Percentiles rank a stretch among this genome's conserved stretches.
Evolutionary conservation across 2,797 vertebrate species (phyloP).

Genomic region (Cygnus olor): DNA sequence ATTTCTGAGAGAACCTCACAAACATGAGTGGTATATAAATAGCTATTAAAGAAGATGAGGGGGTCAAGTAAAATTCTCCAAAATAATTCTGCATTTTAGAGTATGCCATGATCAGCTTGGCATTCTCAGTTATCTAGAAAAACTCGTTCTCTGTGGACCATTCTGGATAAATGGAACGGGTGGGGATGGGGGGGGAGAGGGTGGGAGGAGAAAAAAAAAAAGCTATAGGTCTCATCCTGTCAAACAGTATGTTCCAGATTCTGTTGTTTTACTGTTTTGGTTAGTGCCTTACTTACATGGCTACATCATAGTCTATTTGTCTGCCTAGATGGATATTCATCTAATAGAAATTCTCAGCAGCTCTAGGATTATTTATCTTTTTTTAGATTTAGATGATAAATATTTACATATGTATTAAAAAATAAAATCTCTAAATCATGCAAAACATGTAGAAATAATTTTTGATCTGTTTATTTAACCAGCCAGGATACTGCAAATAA

Average conservation of each 20-base stretch:
- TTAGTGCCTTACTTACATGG: neutral
- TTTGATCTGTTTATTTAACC: neutral
- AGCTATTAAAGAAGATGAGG: neutral
- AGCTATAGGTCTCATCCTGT: neutral
- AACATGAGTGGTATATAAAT: neutral
- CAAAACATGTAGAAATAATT: neutral
- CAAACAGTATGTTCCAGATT: neutral
- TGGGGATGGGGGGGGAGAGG: too few species aligned
- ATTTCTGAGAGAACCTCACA: neutral
- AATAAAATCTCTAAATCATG: neutral
- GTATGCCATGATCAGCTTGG: neutral
- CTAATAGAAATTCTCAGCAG: neutral
- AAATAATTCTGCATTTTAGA: neutral
- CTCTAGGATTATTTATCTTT: fast-evolving
- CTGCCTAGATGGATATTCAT: neutral
- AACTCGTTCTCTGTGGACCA: fast-evolving
- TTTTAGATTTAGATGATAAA: neutral
- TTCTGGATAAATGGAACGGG: neutral
- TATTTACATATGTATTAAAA: conserved; percentile 27
- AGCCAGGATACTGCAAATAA: neutral
- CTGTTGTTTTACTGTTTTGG: neutral
- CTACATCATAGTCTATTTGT: neutral
- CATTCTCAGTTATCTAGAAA: neutral
- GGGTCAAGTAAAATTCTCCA: neutral
- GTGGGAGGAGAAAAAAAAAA: neutral